phyloP scores from a whole-genome alignment of 1,140 invertebrate genomes.

The Sycophaga agraensis region DNA sequence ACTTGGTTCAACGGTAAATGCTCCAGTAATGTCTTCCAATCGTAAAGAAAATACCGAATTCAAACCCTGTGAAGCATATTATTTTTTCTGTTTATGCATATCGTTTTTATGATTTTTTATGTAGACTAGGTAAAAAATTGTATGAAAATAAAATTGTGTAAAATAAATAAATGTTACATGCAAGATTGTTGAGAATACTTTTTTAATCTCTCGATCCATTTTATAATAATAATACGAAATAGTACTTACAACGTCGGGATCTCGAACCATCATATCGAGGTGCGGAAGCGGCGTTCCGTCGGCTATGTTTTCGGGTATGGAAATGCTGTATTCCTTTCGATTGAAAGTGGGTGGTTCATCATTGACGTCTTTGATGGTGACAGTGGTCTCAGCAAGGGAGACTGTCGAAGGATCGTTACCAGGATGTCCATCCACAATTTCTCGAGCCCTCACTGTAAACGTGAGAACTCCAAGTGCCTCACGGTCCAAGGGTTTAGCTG shows the following conservation, averaged over 20 bases:
- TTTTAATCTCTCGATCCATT: too few species aligned
- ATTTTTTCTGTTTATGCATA: not conserved
- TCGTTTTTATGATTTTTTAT: too few species aligned
- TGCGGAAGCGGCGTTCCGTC: constrained; percentile 79
- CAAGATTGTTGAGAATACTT: too few species aligned
- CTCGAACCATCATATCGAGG: constrained; percentile 82
- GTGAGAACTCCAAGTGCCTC: constrained; percentile 80
- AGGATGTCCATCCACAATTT: constrained; percentile 72
- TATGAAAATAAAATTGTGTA: not conserved
- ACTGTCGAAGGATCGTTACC: constrained; percentile 68
- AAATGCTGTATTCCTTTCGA: constrained; percentile 75
- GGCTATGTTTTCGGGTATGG: constrained; percentile 79
- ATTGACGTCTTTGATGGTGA: constrained; percentile 90
- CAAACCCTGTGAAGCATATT: constrained; percentile 62
- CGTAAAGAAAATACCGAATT: constrained; percentile 79
- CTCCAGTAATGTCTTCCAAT: constrained; percentile 76
- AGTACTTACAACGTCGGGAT: constrained; percentile 77
- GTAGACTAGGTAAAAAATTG: too few species aligned
- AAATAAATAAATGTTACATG: not conserved
- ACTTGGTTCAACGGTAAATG: constrained; percentile 81
- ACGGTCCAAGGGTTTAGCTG: constrained; percentile 80
- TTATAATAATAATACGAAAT: not conserved
- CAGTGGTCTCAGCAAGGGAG: constrained; percentile 70
- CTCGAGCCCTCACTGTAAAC: constrained; percentile 73
- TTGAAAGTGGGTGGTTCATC: constrained; percentile 88